Conservation (phyloP, 1,140 invertebrate genomes). For the Drosophila ohnishii region DNA sequence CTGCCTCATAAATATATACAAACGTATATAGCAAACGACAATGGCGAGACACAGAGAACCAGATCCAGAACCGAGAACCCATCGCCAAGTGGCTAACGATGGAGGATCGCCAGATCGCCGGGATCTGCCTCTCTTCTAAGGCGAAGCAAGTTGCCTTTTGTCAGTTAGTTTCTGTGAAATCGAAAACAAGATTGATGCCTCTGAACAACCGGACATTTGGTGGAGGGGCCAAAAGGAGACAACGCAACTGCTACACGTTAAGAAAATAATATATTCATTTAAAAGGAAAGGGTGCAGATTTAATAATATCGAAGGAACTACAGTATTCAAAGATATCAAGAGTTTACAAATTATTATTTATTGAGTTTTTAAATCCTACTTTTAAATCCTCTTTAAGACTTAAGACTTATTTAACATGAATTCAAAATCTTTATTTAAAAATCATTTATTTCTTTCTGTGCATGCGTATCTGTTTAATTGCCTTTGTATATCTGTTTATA, state of each 20-base stretch:
- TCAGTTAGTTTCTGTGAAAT: slow-evolving; percentile 71
- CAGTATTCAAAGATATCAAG: background rate
- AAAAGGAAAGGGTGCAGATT: background rate
- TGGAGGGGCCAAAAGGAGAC: slow-evolving; percentile 36
- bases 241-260: slow-evolving; percentile 54
- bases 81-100: slow-evolving; percentile 14
- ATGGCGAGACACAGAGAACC: slow-evolving; percentile 67
- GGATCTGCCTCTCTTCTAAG: slow-evolving; percentile 30
- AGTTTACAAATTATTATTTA: too few relatives aligned
- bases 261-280: background rate
- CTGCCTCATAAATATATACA: slow-evolving; percentile 69
- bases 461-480: slow-evolving; percentile 59
- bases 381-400: background rate
- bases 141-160: slow-evolving; percentile 66
- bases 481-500: slow-evolving; percentile 62
- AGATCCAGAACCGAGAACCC: slow-evolving; percentile 20
- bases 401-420: background rate
- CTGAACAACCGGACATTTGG: slow-evolving; percentile 33
- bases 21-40: slow-evolving; percentile 41
- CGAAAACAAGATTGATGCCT: slow-evolving; percentile 77
- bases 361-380: background rate
- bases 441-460: slow-evolving; percentile 3
- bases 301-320: background rate
- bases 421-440: background rate
- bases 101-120: slow-evolving; percentile 40